phyloP scores from a whole-genome alignment of 2,888 invertebrate genomes.

The Formica aserva region DNA sequence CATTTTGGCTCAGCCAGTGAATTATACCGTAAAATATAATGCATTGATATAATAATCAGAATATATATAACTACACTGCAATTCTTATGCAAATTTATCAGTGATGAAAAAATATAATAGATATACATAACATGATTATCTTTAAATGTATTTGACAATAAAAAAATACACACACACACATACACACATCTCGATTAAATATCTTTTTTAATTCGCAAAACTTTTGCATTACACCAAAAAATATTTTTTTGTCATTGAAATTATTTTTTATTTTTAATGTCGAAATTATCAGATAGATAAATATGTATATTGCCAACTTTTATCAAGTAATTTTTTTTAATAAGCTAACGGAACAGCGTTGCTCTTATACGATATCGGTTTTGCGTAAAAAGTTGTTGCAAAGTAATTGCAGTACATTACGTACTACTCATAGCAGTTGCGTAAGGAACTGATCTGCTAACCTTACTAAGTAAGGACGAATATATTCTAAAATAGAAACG shows the following conservation, averaged over 20 bases:
- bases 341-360: background rate
- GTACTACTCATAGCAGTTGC: conserved; percentile 24
- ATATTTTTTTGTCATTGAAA: background rate
- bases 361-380: background rate
- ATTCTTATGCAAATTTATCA: background rate
- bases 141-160: background rate
- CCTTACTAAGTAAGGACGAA: background rate
- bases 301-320: background rate
- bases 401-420: conserved; percentile 17
- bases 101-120: background rate
- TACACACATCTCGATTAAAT: background rate
- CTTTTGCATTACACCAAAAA: background rate
- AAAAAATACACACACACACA: background rate
- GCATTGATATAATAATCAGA: background rate
- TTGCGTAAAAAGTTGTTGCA: conserved; percentile 17
- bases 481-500: background rate
- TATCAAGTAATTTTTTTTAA: background rate
- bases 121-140: background rate
- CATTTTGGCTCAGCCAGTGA: conserved; percentile 49
- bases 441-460: conserved; percentile 25
- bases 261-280: background rate
- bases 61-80: conserved; percentile 13
- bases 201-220: background rate
- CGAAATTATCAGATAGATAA: background rate
- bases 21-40: conserved; percentile 23